Conservation (phyloP, 2,888 invertebrate species). For the Stegophylla sp. region DNA sequence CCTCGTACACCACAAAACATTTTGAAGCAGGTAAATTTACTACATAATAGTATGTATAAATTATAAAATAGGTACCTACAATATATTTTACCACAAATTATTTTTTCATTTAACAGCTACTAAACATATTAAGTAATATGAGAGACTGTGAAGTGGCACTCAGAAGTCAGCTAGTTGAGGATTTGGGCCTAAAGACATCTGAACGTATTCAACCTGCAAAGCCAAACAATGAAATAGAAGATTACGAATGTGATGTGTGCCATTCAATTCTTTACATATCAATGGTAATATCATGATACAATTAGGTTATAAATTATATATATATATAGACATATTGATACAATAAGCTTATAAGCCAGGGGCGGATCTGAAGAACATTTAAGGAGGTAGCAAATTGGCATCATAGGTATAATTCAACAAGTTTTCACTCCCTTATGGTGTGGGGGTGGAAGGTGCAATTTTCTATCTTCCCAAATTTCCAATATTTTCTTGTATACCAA, state of each 20-base stretch:
- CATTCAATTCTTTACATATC: conserved; percentile 83
- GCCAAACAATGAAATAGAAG: conserved; percentile 69
- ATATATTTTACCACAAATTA: background rate
- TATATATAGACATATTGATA: no score
- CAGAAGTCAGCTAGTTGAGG: conserved; percentile 70
- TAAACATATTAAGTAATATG: conserved; percentile 71
- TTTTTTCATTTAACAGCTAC: conserved; percentile 65
- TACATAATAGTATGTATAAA: no score
- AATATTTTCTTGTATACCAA: no score
- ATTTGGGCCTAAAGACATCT: conserved; percentile 71
- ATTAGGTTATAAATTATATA: no score
- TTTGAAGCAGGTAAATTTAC: conserved; percentile 68
- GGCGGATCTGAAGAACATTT: no score
- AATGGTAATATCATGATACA: conserved; percentile 69
- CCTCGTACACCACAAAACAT: conserved; percentile 71
- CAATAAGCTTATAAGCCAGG: no score
- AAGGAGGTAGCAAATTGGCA: no score
- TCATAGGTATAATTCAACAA: no score
- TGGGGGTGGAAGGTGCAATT: no score
- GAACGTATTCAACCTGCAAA: conserved; percentile 71
- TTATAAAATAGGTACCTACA: no score
- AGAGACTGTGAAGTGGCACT: conserved; percentile 72
- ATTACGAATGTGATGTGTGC: conserved; percentile 84
- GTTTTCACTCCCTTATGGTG: no score
- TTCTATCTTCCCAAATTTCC: no score